Evolutionary conservation across 2,113 vertebrate genomes (phyloP).

Genomic region (Nesogale talazaci): DNA sequence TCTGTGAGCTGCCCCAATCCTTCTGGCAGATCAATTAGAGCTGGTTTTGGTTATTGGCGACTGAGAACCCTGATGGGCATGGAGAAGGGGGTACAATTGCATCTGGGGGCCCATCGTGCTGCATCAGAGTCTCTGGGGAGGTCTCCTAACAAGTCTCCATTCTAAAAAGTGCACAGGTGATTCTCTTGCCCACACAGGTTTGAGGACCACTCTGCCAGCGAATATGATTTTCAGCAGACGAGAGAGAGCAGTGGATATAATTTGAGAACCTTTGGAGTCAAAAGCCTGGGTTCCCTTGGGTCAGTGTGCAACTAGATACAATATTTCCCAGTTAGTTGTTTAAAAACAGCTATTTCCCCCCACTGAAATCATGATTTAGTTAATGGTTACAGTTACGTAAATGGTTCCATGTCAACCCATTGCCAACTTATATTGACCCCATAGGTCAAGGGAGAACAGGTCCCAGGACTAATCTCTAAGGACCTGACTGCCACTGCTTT

Average conservation of each 20-base stretch:
- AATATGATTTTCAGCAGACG: not conserved
- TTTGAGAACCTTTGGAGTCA: conserved; percentile 17
- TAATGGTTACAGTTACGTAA: conserved; percentile 38
- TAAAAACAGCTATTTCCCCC: conserved; percentile 25
- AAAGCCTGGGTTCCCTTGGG: not conserved
- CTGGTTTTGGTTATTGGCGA: conserved; percentile 12
- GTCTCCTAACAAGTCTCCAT: not conserved
- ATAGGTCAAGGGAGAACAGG: not conserved
- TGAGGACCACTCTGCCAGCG: not conserved
- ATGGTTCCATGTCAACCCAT: not conserved
- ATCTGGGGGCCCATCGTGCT: not conserved
- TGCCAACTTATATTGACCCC: not conserved
- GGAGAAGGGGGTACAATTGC: not conserved
- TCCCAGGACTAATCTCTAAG: not conserved
- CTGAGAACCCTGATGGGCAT: not conserved
- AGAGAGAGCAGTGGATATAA: not conserved
- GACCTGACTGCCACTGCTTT: not conserved
- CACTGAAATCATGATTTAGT: conserved; percentile 41
- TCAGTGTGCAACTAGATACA: conserved; percentile 27
- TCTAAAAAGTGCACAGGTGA: not conserved
- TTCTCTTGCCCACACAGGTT: not conserved
- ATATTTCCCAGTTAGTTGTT: not conserved
- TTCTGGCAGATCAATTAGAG: not conserved
- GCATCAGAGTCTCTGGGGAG: conserved; percentile 14
- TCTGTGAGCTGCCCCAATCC: not conserved